These are phyloP conservation scores for Erebia aethiops DNA, from an alignment of 2,888 invertebrate species.

Conservation along the genomic window DNA sequence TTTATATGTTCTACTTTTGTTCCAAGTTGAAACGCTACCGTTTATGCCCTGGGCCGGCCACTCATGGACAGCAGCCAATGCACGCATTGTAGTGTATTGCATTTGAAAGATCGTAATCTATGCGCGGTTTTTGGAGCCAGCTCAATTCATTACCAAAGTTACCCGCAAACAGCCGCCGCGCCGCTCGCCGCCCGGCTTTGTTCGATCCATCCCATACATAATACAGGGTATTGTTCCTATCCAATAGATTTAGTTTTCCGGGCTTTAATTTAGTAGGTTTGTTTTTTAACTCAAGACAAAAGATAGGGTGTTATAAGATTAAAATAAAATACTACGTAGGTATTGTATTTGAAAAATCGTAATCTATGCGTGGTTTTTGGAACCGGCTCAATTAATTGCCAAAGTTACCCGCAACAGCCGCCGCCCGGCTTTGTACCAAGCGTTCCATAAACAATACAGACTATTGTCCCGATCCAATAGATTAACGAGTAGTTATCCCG, in stretches of 20 bases:
- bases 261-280: no score
- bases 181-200: conserved; percentile 29
- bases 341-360: no score
- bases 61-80: conserved; percentile 40
- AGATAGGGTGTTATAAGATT: no score
- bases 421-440: conserved; percentile 26
- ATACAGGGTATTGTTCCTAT: conserved; percentile 8
- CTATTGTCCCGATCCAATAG: conserved; percentile 16
- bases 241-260: no score
- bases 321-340: no score
- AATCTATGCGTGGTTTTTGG: conserved; percentile 49
- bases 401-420: conserved; percentile 31
- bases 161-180: conserved; percentile 30
- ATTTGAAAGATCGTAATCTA: conserved; percentile 48
- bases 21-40: conserved; percentile 22
- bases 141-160: conserved; percentile 45
- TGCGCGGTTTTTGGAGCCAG: conserved; percentile 46
- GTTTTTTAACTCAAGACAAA: no score
- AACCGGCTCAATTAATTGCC: conserved; percentile 46
- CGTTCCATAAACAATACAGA: not conserved
- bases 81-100: conserved; percentile 45
- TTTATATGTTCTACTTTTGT: no score
- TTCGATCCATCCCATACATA: not conserved
- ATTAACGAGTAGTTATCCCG: no score
- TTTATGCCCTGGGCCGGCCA: conserved; percentile 24